Conservation (phyloP, 2,888 invertebrate genomes). For the Andrena trimmerana region DNA sequence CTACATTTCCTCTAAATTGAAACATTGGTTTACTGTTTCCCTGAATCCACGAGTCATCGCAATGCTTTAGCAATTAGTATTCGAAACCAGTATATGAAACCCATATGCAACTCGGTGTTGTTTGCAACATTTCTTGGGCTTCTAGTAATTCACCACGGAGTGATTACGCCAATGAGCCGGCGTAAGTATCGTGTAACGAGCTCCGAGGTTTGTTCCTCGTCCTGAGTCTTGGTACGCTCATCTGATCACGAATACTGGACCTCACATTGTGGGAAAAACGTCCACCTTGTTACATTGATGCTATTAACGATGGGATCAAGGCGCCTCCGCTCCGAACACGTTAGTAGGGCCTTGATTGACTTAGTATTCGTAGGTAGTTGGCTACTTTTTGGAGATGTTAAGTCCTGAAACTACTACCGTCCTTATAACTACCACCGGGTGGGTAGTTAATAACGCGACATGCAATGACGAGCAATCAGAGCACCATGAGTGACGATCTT, state of each 20-base stretch:
- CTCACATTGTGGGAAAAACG: slow-evolving; percentile 73
- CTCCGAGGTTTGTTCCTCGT: slow-evolving; percentile 69
- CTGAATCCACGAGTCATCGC: too few species aligned
- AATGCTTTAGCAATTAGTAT: too few species aligned
- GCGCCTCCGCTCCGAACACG: neutral
- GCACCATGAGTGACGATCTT: slow-evolving; percentile 62
- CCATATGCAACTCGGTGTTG: neutral
- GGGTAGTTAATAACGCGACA: slow-evolving; percentile 17
- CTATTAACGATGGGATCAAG: slow-evolving; percentile 42
- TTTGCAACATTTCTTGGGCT: neutral
- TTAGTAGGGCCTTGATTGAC: neutral
- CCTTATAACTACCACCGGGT: neutral
- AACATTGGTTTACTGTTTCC: too few species aligned
- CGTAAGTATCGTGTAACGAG: slow-evolving; percentile 81
- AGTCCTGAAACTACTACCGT: too few species aligned
- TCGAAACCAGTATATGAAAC: too few species aligned
- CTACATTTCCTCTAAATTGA: too few species aligned
- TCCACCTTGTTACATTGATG: slow-evolving; percentile 48
- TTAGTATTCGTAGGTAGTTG: neutral
- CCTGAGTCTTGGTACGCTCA: slow-evolving; percentile 63
- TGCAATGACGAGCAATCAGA: slow-evolving; percentile 58
- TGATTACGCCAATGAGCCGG: slow-evolving; percentile 74
- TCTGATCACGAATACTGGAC: slow-evolving; percentile 78
- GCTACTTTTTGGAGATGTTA: neutral
- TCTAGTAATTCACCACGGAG: neutral